Evolutionary conservation across 1,140 invertebrate species (phyloP).

Genomic region (Drosophila ohnishii): DNA sequence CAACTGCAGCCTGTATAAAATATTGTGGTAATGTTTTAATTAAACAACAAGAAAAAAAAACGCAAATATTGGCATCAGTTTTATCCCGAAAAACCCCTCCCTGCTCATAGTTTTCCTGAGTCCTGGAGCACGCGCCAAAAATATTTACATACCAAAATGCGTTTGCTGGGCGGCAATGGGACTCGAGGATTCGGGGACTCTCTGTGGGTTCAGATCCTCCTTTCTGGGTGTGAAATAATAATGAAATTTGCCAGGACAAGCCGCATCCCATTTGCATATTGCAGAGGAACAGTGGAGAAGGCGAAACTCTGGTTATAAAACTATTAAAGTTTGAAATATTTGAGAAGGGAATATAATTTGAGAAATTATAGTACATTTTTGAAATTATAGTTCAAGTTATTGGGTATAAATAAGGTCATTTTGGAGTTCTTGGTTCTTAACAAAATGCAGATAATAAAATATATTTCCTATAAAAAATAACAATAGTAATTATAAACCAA

Average conservation of each 20-base stretch:
- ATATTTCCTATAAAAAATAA: neutral
- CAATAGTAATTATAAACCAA: neutral
- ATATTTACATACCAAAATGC: conserved; percentile 74
- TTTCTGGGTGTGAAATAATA: conserved; percentile 61
- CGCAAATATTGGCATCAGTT: conserved; percentile 70
- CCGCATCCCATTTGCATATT: conserved; percentile 64
- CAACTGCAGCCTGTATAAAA: conserved; percentile 47
- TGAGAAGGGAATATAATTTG: neutral
- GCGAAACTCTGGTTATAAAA: neutral
- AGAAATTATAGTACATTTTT: neutral
- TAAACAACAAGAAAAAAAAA: conserved; percentile 58
- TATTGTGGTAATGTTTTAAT: conserved; percentile 76
- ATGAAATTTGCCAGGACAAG: conserved; percentile 60
- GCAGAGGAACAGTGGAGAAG: conserved; percentile 44
- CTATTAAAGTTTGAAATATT: neutral
- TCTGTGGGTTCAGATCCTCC: conserved; percentile 13
- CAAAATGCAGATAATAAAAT: neutral
- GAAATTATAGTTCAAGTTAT: no score
- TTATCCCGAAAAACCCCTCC: neutral
- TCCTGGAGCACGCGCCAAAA: conserved; percentile 46
- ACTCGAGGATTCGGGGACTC: conserved; percentile 5
- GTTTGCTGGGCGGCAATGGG: conserved; percentile 34
- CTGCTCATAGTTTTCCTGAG: conserved; percentile 16
- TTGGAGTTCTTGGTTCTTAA: neutral
- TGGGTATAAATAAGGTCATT: neutral